Evolutionary conservation across 1,140 invertebrate species (phyloP).

Genomic region (Bursaphelenchus mucronatus): DNA sequence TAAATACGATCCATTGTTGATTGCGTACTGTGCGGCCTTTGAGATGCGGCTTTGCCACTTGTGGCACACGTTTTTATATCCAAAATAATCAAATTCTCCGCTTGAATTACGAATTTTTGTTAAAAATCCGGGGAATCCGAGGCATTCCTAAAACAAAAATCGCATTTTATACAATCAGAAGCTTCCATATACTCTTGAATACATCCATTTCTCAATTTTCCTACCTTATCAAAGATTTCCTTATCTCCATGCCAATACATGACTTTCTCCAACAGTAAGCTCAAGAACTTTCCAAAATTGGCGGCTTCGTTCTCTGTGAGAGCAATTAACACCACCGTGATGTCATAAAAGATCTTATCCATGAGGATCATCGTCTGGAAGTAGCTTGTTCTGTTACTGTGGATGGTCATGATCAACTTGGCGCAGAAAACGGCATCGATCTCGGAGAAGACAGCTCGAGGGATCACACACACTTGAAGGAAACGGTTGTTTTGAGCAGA

Average conservation of each 20-base stretch:
- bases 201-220: slow-evolving; percentile 14
- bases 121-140: slow-evolving; percentile 22
- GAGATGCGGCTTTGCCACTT: slow-evolving; percentile 45
- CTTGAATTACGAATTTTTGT: slow-evolving; percentile 5
- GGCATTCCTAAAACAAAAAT: slow-evolving; percentile 35
- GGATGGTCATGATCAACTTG: slow-evolving; percentile 90
- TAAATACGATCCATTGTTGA: slow-evolving; percentile 30
- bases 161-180: slow-evolving; percentile 24
- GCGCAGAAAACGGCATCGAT: slow-evolving; percentile 93
- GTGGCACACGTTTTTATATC: slow-evolving; percentile 39
- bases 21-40: slow-evolving; percentile 21
- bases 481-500: slow-evolving; percentile 75
- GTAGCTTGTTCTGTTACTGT: slow-evolving; percentile 88
- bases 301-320: slow-evolving; percentile 96
- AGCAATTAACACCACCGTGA: slow-evolving; percentile 90
- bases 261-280: slow-evolving; percentile 83
- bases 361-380: slow-evolving; percentile 95
- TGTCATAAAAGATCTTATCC: slow-evolving; percentile 96
- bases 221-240: slow-evolving; percentile 77
- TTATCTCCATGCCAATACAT: slow-evolving; percentile 91
- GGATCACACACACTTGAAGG: slow-evolving; percentile 90
- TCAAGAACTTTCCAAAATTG: slow-evolving; percentile 88
- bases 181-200: slow-evolving; percentile 25
- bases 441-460: slow-evolving; percentile 86
- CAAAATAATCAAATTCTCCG: slow-evolving; percentile 33